phyloP scores from a whole-genome alignment of 2,797 vertebrate species.

The Sparus aurata region DNA sequence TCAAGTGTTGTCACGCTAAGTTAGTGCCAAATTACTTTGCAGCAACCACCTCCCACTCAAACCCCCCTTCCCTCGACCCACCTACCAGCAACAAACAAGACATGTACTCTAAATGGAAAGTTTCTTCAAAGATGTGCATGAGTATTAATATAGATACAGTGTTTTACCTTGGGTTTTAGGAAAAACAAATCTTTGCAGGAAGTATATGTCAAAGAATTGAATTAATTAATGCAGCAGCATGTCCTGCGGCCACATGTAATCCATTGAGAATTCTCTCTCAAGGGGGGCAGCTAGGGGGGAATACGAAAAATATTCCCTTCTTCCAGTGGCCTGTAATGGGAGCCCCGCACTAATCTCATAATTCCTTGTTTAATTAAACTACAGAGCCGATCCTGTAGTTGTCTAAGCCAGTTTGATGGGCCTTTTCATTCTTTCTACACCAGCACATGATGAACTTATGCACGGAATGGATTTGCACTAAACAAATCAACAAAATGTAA shows the following conservation, averaged over 20 bases:
- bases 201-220: constrained; percentile 78
- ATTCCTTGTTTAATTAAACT: constrained; percentile 92
- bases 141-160: constrained; percentile 22
- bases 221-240: constrained; percentile 88
- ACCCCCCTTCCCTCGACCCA: constrained; percentile 35
- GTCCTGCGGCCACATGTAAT: constrained; percentile 86
- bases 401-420: constrained; percentile 76
- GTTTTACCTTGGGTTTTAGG: constrained; percentile 55
- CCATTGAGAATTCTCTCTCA: constrained; percentile 81
- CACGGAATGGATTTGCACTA: constrained; percentile 35
- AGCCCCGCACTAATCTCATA: constrained; percentile 88
- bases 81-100: constrained; percentile 43
- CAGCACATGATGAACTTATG: constrained; percentile 30
- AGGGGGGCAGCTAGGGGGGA: constrained; percentile 43
- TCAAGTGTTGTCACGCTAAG: constrained; percentile 81
- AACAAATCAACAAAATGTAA: constrained; percentile 27
- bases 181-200: constrained; percentile 74
- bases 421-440: constrained; percentile 66
- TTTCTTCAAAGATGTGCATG: constrained; percentile 27
- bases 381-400: constrained; percentile 77
- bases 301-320: constrained; percentile 83
- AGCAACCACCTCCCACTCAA: constrained; percentile 37
- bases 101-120: constrained; percentile 5
- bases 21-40: constrained; percentile 81
- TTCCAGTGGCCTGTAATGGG: constrained; percentile 85